Evolutionary conservation across 2,113 vertebrate genomes (phyloP).

Genomic region (Platichthys flesus): DNA sequence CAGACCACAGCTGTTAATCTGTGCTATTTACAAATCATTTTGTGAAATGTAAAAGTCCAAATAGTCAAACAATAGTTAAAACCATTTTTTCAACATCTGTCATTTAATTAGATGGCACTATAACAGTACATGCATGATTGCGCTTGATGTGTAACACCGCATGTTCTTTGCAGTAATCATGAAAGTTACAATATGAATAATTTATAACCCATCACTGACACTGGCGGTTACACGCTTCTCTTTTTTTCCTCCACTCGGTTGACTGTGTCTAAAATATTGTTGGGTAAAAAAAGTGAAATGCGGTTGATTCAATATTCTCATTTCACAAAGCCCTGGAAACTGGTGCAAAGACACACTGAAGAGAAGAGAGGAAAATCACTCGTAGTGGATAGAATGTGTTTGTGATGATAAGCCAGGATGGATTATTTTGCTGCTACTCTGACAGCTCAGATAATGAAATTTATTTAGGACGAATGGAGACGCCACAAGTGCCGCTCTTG

Average conservation of each 20-base stretch:
- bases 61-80: background rate
- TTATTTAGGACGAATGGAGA: constrained; percentile 62
- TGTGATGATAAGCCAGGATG: constrained; percentile 64
- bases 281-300: too few species aligned
- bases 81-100: background rate
- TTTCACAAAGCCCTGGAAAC: constrained; percentile 45
- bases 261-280: background rate
- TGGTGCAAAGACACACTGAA: constrained; percentile 29
- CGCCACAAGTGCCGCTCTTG: constrained; percentile 51
- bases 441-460: constrained; percentile 66
- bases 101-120: background rate
- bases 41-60: too few species aligned
- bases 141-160: constrained; percentile 2
- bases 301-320: constrained; percentile 38
- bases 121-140: background rate
- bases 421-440: constrained; percentile 59
- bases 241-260: background rate
- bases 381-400: constrained; percentile 61
- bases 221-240: background rate
- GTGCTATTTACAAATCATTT: background rate
- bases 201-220: constrained; percentile 13
- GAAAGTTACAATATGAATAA: constrained; percentile 29
- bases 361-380: constrained; percentile 11
- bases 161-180: constrained; percentile 19
- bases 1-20: background rate